phyloP scores from a whole-genome alignment of 2,888 invertebrate genomes.

The Calliopum simillimum region DNA sequence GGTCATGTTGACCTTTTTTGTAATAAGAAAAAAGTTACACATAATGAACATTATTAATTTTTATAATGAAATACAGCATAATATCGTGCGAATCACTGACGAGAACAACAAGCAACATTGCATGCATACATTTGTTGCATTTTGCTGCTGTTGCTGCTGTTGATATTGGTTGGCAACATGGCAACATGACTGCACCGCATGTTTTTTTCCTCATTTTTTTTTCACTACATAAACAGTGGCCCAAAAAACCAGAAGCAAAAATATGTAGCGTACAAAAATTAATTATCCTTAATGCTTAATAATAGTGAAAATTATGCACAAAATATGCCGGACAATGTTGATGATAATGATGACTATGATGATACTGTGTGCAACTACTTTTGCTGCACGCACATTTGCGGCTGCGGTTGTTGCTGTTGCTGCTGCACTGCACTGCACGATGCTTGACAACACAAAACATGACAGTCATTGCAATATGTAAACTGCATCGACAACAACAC shows the following conservation, averaged over 20 bases:
- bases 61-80: too few species aligned
- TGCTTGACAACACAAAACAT: constrained; percentile 49
- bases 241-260: constrained; percentile 4
- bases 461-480: constrained; percentile 47
- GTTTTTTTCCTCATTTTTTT: background rate
- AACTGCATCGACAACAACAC: too few species aligned
- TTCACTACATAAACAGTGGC: background rate
- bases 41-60: too few species aligned
- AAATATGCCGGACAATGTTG: background rate
- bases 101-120: background rate
- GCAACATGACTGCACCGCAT: constrained; percentile 1
- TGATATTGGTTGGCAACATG: too few species aligned
- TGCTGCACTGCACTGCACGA: constrained; percentile 33
- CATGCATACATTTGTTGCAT: background rate
- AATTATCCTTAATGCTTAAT: constrained; percentile 1
- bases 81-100: too few species aligned
- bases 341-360: background rate
- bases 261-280: background rate
- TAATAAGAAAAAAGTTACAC: too few species aligned
- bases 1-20: too few species aligned
- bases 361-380: background rate
- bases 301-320: background rate
- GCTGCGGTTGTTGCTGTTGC: background rate
- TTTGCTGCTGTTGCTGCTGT: background rate
- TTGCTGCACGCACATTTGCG: constrained; percentile 8